Percentiles rank a stretch among this genome's conserved stretches.
Conservation (phyloP, 2,888 invertebrate species). For the Liposcelis brunnea region DNA sequence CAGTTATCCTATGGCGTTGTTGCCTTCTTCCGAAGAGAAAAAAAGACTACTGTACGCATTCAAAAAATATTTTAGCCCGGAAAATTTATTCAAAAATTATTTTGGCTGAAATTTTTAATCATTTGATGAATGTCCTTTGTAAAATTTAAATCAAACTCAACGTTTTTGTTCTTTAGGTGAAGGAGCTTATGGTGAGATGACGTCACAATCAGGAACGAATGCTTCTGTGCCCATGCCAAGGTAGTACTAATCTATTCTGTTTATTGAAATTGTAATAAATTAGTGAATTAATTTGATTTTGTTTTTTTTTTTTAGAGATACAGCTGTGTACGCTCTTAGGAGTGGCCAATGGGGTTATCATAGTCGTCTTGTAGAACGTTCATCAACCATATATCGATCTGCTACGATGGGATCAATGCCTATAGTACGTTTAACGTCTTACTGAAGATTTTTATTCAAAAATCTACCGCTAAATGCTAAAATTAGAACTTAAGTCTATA, state of each 20-base stretch:
- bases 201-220: not conserved
- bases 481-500: too few species aligned
- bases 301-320: conserved; percentile 22
- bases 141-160: too few species aligned
- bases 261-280: too few species aligned
- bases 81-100: too few species aligned
- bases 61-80: not conserved
- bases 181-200: conserved; percentile 20
- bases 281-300: not conserved
- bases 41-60: conserved; percentile 43
- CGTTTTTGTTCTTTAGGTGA: conserved; percentile 12
- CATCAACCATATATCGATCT: conserved; percentile 10
- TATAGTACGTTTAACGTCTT: conserved; percentile 1
- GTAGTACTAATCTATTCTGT: not conserved
- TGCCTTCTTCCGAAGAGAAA: conserved; percentile 51
- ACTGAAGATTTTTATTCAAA: too few species aligned
- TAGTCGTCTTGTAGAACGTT: conserved; percentile 24
- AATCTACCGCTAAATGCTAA: too few species aligned
- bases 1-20: conserved; percentile 46
- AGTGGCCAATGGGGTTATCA: conserved; percentile 32
- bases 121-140: too few species aligned
- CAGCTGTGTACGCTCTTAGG: conserved; percentile 32
- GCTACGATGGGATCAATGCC: conserved; percentile 4
- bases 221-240: conserved; percentile 1
- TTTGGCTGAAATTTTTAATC: too few species aligned